A percentile compares a stretch with the other conserved stretches of the same genome.
Evolutionary conservation across 2,888 invertebrate species (phyloP).

Genomic region (Allygus modestus): DNA sequence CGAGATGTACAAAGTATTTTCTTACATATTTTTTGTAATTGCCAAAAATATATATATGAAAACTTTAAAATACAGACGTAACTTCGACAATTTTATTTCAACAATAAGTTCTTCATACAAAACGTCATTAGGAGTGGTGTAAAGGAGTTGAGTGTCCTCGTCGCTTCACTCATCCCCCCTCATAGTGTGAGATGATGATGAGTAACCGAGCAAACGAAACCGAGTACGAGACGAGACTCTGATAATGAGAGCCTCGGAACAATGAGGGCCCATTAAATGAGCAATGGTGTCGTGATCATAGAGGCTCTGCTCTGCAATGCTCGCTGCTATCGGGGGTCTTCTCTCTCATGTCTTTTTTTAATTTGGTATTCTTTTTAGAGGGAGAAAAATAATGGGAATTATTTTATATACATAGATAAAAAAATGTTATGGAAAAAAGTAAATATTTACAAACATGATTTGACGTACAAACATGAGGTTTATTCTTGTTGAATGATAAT

Average conservation of each 20-base stretch:
- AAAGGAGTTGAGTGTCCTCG: not conserved
- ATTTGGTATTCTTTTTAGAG: too few species aligned
- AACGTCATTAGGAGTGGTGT: constrained; percentile 17
- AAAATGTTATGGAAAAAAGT: too few species aligned
- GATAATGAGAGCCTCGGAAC: constrained; percentile 31
- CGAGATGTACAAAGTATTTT: too few species aligned
- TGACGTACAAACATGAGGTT: too few species aligned
- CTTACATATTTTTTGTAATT: too few species aligned
- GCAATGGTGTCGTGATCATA: constrained; percentile 49
- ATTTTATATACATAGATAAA: too few species aligned
- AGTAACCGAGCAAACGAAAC: constrained; percentile 28
- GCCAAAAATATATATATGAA: too few species aligned
- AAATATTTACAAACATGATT: too few species aligned
- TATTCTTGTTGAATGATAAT: too few species aligned
- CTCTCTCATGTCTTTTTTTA: not conserved
- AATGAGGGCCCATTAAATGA: constrained; percentile 49
- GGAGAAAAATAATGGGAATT: too few species aligned
- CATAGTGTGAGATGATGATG: not conserved
- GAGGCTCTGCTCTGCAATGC: not conserved
- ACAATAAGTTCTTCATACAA: not conserved
- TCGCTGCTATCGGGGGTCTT: too few species aligned
- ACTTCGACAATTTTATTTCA: not conserved
- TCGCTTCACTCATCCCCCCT: not conserved
- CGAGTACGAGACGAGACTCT: not conserved
- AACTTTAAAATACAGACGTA: too few species aligned